Base-by-base conservation (phyloP, 1,140 invertebrate genomes). In the Brachionus koreanus region DNA sequence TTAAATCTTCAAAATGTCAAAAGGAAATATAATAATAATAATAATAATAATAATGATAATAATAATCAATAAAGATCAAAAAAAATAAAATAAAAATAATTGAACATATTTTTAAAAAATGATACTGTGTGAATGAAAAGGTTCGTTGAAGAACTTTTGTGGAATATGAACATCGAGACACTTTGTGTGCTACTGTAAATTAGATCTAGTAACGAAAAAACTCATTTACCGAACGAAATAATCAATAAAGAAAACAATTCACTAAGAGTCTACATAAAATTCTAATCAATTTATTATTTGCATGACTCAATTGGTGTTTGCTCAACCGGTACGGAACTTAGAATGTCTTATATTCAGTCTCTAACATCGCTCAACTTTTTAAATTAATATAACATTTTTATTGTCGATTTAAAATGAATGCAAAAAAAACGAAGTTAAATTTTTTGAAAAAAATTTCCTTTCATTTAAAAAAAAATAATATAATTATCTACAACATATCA, bases 401-500 rank as follows among this genome's bases (percentile, higher is more conserved):
- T 57, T 57, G 16, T 9, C 49, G 49, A 57, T 57, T 57, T 57
- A 19, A 57, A 57, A 57, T 25, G 49, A 57, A 57, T 19, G 49
- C 49, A 57, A 57, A 57, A n/a, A 57, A 57, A 19, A 19, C 19
- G 49, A 57, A 19, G 49, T 57, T 57, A 57, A 57, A 7, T 57
- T 57, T n/a, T 57, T 57, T n/a, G 19, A 57, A 57, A 57, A 57
- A 19, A 57, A 25, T 19, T n/a, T 52, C 19, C 16, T 25, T 57
- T 57, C 19, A 6, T 0, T 69, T 39, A 23, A 19, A 39, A 39
- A 19, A 19, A 37, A 42, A n/a, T n/a, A n/a, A n/a, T n/a, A n/a
- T n/a, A 42, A 37, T 4, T 61, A 79, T 79, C 76, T 79, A 79
- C 76, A 82, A 37, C 19, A 23, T 82, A 33, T 82, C 79, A 67